Base-by-base conservation (phyloP, 2,797 vertebrate species). In the Oryzias sinensis region DNA sequence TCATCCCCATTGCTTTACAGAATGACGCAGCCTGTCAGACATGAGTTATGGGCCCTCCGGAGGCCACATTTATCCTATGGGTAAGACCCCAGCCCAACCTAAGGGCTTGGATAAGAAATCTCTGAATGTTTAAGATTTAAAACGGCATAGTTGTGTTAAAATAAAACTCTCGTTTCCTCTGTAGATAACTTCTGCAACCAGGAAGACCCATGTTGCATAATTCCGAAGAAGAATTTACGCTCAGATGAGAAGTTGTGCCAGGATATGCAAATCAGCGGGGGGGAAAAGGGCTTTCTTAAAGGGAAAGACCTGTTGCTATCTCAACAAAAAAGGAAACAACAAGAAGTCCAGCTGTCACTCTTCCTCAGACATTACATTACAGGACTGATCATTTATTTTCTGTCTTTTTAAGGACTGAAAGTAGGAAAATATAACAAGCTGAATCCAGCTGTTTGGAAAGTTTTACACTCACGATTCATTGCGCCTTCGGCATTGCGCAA, bases 1-100 rank as follows among this genome's bases (percentile, higher is more conserved):
- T 88, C 87, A 86, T 81, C 82, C 63, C 69, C 76, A 70, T 83
- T 70, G 79, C 76, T 85, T 87, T 79, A 83, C 74, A 80, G 78
- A 72, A 16, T 84, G 84, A 90, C 76, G 75, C 60, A 43, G 60
- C 54, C 59, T 20, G 58, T 17, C 57, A 75, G 69, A 65, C 76
- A 53, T 37, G 41, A 45, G 18, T 43, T 20, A 24, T 6, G 48
- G 48, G 13, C 1, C 17, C 33, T 49, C 16, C 43, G 41, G 17
- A 17, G 22, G 37, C 24, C 53, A 29, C 17, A 27, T 44, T 17
- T 27, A 43, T 17, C 24, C 17, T 13, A n/a, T 43, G 41, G 15
- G 8, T 9, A 16, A 29, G 18, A 33, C 14, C 15, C 37, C 14
- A 18, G n/a, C 7, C 15, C 20, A 8, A 14, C 53, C 5, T 14